Base-by-base conservation (phyloP, 2,888 invertebrate species). In the Leptogaster cylindrica region DNA sequence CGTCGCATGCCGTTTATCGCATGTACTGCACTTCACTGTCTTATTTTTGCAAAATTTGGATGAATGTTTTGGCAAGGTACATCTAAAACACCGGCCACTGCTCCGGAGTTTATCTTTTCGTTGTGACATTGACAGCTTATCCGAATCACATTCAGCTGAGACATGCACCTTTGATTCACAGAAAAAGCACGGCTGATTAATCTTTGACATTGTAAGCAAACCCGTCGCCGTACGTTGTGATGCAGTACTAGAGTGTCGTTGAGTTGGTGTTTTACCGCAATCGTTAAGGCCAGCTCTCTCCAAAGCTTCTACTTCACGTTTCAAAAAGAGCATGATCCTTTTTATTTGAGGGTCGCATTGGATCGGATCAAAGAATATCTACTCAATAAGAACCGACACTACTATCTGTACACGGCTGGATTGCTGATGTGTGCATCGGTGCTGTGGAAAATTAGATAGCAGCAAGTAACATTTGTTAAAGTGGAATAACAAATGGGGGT, bases 231-330 rank as follows among this genome's bases (percentile, higher is more conserved):
- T 20, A 2, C 48, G 48, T 14, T 20, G 18, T 2, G 8, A 20
- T 20, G 46, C 16, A 7, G 18, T 7, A 8, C 12, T 3, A 7
- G 2, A 10, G 10, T 16, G 20, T 8, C 7, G 46, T 20, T 48
- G 7, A 18, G 7, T 48, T 16, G 7, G 46, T 8, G 18, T 23
- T 5, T 48, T 48, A 8, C 23, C 8, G 23, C 4, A 36, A 12
- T 6, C 36, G 12, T 12, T 18, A 2, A 20, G 8, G 7, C 7
- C 12, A 20, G 46, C 20, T 23, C 23, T 48, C 23, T 48, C 46
- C 46, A 48, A 12, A 10, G 46, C 46, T 23, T 48, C 46, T 3
- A 48, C 46, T 20, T 48, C 46, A 7, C 46, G 46, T 48, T 48
- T 48, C 2, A 48, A 7, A 12, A 48, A 48, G 2, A 20, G n/a